Percentiles rank a stretch among this genome's conserved stretches.
These are phyloP conservation scores for Biston betularia DNA, from an alignment of 2,888 invertebrate species.

Conservation along the genomic window DNA sequence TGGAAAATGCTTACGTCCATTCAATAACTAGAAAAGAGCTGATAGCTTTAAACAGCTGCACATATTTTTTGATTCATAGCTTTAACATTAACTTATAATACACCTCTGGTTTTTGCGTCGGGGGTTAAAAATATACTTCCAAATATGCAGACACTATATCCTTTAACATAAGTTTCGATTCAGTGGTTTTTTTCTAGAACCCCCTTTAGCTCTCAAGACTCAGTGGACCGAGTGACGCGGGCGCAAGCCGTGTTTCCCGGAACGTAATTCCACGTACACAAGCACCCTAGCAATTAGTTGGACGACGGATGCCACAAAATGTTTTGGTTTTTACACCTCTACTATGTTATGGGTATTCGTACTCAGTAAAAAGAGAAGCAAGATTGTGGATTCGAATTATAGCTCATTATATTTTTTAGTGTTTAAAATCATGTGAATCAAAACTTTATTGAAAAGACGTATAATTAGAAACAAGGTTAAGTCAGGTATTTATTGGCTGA, in stretches of 20 bases:
- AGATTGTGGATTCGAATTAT: conserved; percentile 2
- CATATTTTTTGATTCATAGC: no score
- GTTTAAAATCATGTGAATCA: background rate
- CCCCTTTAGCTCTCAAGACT: conserved; percentile 34
- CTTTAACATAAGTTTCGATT: conserved; percentile 22
- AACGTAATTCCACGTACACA: conserved; percentile 60
- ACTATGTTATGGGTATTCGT: conserved; percentile 7
- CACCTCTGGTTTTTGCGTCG: no score
- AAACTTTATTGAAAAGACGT: background rate
- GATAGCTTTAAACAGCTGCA: no score
- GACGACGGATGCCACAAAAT: conserved; percentile 34
- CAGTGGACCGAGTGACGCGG: conserved; percentile 52
- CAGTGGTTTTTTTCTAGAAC: conserved; percentile 2
- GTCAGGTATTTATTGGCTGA: background rate
- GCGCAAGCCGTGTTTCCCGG: conserved; percentile 65
- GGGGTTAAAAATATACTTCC: no score
- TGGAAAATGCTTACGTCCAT: no score
- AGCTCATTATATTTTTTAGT: background rate
- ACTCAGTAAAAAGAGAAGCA: conserved; percentile 11
- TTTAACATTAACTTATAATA: no score
- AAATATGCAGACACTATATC: no score
- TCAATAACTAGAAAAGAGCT: no score
- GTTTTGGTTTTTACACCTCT: conserved; percentile 30
- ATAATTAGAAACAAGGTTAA: background rate
- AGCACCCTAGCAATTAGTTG: conserved; percentile 39